Evolutionary conservation across 2,888 invertebrate species (phyloP), one percentile per base, ranked within the genome.

Genomic region (Camponotus fellah): DNA sequence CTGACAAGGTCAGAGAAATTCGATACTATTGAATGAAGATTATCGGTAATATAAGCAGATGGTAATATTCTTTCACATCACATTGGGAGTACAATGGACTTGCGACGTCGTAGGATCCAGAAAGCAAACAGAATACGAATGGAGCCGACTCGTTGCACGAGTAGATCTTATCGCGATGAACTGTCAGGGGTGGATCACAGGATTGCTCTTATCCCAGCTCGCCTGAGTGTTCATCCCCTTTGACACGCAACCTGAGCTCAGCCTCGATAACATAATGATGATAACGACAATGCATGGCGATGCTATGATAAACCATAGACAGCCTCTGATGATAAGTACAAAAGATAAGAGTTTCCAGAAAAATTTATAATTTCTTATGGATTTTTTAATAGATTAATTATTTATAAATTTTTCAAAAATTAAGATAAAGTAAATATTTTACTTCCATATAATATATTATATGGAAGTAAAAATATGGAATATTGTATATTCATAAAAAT

Each of bases 31-130:
- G 91, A 90, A 93, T 90, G 83, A 90, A 92, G 92, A 93, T 93
- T 92, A 93, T 86, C 89, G 91, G 90, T 91, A 93, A 93, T 94
- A 91, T 94, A 91, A 93, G 93, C 93, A 94, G 93, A 94, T 94
- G 94, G 91, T 94, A 93, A 93, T 92, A 89, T 82, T 88, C 90
- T 89, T 90, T 91, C 75, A 71, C 83, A 87, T 90, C 89, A 84
- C 81, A 53, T 53, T 80, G 87, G 83, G 49, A 89, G 89, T 79
- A 92, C 93, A 93, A 93, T 92, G 88, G 87, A 85, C 83, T 85
- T 87, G 92, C 86, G 87, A 88, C 62, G 82, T 88, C 85, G 86
- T 84, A 72, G 83, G 82, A 86, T 86, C 87, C 82, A 91, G 71
- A 71, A 71, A 80, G 79, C 92, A 92, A 93, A 92, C 92, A 92